These are phyloP conservation scores for Paracentrotus lividus DNA, from an alignment of 53 echinoderm and acorn worm genomes.

Conservation along the genomic window DNA sequence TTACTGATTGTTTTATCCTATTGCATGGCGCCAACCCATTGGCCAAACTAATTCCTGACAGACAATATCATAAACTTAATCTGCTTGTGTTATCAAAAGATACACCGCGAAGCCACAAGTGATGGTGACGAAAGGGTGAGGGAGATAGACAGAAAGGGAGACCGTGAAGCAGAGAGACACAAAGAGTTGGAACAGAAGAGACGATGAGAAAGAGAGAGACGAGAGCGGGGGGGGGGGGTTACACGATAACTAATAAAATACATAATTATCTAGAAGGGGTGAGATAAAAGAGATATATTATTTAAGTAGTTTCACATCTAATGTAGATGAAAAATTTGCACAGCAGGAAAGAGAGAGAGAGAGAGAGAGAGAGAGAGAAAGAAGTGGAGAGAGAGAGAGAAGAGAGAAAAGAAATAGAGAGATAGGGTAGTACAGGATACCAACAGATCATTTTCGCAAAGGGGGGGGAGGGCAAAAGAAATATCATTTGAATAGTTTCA, in stretches of 20 bases:
- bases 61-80: slow-evolving; percentile 30
- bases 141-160: too few species aligned
- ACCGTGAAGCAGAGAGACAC: too few species aligned
- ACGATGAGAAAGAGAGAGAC: background rate
- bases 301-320: too few species aligned
- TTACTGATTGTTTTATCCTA: too few species aligned
- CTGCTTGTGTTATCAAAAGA: background rate
- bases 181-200: background rate
- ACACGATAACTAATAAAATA: too few species aligned
- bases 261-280: too few species aligned
- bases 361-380: background rate
- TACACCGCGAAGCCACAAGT: background rate
- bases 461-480: background rate
- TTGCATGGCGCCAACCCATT: background rate
- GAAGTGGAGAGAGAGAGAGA: background rate
- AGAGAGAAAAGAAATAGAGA: too few species aligned
- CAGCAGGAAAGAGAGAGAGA: background rate
- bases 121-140: background rate
- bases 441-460: background rate
- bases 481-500: background rate
- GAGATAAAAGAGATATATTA: too few species aligned
- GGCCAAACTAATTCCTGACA: slow-evolving; percentile 1
- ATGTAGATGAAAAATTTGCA: too few species aligned
- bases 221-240: background rate
- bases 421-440: too few species aligned